Percentiles rank a stretch among this genome's conserved stretches.
Conservation (phyloP, 1,140 invertebrate species). For the Drosophila sturtevanti region DNA sequence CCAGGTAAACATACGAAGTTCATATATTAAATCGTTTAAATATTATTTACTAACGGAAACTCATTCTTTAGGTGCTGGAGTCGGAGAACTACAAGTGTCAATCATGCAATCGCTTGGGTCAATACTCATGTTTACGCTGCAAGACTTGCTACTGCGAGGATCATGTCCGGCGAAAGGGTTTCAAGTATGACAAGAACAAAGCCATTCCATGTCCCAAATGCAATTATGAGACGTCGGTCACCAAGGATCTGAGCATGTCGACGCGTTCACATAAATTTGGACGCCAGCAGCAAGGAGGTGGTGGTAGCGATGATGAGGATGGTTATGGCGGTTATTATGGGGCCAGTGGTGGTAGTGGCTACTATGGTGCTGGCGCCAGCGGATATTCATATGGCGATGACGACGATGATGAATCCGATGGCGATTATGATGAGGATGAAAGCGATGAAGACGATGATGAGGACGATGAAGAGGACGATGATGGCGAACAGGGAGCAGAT, state of each 20-base stretch:
- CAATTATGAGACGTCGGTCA: conserved; percentile 94
- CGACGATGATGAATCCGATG: conserved; percentile 84
- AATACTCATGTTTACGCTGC: conserved; percentile 97
- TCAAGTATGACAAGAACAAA: conserved; percentile 95
- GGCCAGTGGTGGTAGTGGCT: conserved; percentile 78
- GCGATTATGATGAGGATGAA: conserved; percentile 83
- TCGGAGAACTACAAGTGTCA: conserved; percentile 97
- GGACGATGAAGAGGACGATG: conserved; percentile 83
- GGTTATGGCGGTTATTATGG: conserved; percentile 83
- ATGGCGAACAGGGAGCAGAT: background rate
- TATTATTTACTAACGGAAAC: background rate
- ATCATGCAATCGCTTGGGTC: conserved; percentile 96
- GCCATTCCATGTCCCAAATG: conserved; percentile 97
- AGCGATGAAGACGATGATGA: conserved; percentile 81
- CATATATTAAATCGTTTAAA: too few relatives aligned
- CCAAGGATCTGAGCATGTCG: conserved; percentile 97
- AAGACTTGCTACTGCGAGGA: conserved; percentile 99
- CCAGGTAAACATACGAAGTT: conserved; percentile 82
- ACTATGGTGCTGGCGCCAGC: conserved; percentile 83
- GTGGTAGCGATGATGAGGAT: conserved; percentile 85
- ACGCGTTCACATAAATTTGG: conserved; percentile 93
- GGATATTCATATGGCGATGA: conserved; percentile 83
- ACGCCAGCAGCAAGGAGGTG: conserved; percentile 88
- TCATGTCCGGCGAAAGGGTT: conserved; percentile 95
- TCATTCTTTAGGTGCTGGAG: conserved; percentile 87